phyloP scores from a whole-genome alignment of 2,113 vertebrate species.

The Sylvia atricapilla region DNA sequence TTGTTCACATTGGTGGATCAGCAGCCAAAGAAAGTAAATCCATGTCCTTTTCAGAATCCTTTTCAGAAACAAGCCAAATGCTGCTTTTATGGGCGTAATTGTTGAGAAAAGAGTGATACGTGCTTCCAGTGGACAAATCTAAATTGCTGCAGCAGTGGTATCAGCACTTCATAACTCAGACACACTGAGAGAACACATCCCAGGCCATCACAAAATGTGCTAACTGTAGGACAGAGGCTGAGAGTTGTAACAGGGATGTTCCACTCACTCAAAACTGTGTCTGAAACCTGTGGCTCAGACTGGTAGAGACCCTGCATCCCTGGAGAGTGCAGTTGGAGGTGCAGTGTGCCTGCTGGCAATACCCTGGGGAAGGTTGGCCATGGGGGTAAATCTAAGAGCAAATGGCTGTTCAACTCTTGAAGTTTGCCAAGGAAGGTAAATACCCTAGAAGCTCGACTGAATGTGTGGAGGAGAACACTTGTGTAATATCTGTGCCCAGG shows the following conservation, averaged over 20 bases:
- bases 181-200: neutral
- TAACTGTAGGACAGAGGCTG: neutral
- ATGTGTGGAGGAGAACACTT: neutral
- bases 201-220: neutral
- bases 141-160: neutral
- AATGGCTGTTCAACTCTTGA: neutral
- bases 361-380: neutral
- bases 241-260: neutral
- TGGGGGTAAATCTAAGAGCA: neutral
- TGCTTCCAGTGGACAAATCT: neutral
- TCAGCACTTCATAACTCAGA: neutral
- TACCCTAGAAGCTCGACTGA: neutral
- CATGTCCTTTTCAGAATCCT: neutral
- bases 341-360: neutral
- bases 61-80: neutral
- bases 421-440: neutral
- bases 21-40: neutral
- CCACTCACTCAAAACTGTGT: neutral
- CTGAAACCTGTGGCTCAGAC: neutral
- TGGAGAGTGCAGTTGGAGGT: neutral
- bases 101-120: neutral
- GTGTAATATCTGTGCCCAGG: neutral
- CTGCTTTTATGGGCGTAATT: neutral
- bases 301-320: neutral
- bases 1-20: neutral